Percentiles rank a stretch among this genome's conserved stretches.
These are phyloP conservation scores for Diarsia rubi DNA, from an alignment of 2,888 invertebrate genomes.

Conservation along the genomic window DNA sequence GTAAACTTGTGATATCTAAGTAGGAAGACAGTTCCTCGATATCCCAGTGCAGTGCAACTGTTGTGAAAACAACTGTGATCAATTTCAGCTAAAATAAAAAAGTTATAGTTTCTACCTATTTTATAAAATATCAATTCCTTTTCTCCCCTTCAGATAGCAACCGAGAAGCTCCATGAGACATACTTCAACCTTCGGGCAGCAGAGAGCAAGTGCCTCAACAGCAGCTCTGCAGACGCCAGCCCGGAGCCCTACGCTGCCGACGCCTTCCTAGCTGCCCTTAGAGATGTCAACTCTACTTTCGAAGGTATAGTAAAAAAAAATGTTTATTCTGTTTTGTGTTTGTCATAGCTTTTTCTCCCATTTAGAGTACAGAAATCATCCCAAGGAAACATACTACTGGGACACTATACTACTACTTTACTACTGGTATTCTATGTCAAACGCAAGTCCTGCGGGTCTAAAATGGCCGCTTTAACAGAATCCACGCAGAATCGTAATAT, in stretches of 20 bases:
- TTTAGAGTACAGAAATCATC: background rate
- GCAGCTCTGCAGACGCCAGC: conserved; percentile 90
- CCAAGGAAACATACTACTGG: background rate
- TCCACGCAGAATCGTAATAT: too few relatives aligned
- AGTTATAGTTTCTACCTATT: background rate
- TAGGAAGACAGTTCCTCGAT: background rate
- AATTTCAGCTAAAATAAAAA: background rate
- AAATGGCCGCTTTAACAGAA: too few relatives aligned
- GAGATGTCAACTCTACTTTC: conserved; percentile 93
- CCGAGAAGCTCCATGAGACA: conserved; percentile 96
- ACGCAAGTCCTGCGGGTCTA: too few relatives aligned
- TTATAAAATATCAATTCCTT: background rate
- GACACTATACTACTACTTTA: too few relatives aligned
- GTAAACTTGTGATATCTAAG: background rate
- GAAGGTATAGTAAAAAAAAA: conserved; percentile 79
- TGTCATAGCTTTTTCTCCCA: background rate
- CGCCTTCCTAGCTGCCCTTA: conserved; percentile 94
- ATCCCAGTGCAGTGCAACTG: background rate
- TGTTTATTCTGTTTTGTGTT: too few relatives aligned
- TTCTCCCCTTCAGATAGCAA: conserved; percentile 91
- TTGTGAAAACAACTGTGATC: background rate
- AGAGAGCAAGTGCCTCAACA: conserved; percentile 91
- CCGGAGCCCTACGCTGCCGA: conserved; percentile 96
- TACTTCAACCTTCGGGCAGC: conserved; percentile 94
- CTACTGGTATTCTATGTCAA: too few relatives aligned